Evolutionary conservation across 2,113 vertebrate genomes (phyloP).

Genomic region (Caretta caretta): DNA sequence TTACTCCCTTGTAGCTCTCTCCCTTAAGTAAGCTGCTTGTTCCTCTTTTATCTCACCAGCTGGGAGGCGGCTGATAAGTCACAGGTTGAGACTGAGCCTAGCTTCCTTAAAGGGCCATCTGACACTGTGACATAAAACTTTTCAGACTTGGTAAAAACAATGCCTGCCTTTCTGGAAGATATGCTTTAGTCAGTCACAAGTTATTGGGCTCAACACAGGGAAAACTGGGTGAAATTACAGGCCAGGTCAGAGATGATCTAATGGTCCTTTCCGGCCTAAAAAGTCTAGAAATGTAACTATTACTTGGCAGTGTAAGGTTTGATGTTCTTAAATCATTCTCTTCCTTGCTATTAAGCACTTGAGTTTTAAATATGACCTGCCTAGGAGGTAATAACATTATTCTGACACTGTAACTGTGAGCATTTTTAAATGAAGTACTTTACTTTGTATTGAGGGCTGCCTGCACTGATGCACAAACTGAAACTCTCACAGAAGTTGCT

Average conservation of each 20-base stretch:
- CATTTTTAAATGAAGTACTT: slow-evolving; percentile 12
- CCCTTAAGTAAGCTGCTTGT: slow-evolving; percentile 65
- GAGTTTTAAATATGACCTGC: neutral
- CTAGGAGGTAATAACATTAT: neutral
- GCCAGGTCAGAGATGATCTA: neutral
- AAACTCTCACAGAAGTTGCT: slow-evolving; percentile 9
- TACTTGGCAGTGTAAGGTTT: neutral
- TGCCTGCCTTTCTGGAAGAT: neutral
- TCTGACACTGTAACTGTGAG: neutral
- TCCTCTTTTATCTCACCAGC: slow-evolving; percentile 62
- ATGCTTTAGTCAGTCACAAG: neutral
- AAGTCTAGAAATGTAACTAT: neutral
- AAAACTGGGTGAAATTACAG: neutral
- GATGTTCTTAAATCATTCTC: neutral
- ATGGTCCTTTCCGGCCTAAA: neutral
- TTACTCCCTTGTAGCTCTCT: neutral
- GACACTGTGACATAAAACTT: neutral
- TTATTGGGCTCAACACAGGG: neutral
- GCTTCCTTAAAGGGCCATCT: neutral
- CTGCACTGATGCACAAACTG: slow-evolving; percentile 20
- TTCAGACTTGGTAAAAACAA: neutral
- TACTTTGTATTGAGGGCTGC: slow-evolving; percentile 1
- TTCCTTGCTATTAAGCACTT: neutral
- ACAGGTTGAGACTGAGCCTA: slow-evolving; percentile 47
- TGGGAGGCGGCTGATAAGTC: slow-evolving; percentile 47